Evolutionary conservation across 2,888 invertebrate genomes (phyloP), one percentile per base, ranked within the genome.

Genomic region (Drosophila cracens): DNA sequence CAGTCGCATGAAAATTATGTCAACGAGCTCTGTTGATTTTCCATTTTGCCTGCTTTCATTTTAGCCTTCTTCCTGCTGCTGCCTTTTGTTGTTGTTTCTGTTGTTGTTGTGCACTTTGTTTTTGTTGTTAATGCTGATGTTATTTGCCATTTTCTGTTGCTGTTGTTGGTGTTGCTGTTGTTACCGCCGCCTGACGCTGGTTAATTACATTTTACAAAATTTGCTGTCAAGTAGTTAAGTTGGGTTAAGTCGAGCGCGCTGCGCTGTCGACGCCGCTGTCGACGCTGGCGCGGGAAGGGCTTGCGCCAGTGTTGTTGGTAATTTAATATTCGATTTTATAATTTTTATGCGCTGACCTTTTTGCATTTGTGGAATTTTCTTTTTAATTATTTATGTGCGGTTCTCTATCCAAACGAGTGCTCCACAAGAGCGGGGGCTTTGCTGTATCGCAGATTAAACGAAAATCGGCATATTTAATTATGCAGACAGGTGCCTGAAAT

Each of bases 161-260:
- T 57, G 67, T 58, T 70, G 68, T 49, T 49, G 53, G 31, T 56
- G 64, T 27, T 58, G 61, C 43, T 71, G 62, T 11, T 75, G 65
- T 67, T 62, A 56, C 70, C 83, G 62, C 64, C 69, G 82, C 79
- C 87, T 79, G 81, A 74, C 81, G 91, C 83, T 91, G 91, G 91
- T 92, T 92, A 91, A 92, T 92, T 91, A 91, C 91, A 92, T 91
- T 92, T 91, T 91, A 85, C 85, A 90, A 92, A 89, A 88, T 90
- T 90, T 91, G 88, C 92, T 90, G 91, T 92, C 91, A 91, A 90
- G 91, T 83, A 92, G 90, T 90, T 91, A 89, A 90, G 83, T 87
- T 85, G 86, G 87, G 88, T 89, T 90, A 90, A 89, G 90, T 89
- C 90, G 83, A 90, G 90, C 86, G 74, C 78, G 68, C 48, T 21